Conservation (phyloP, 2,888 invertebrate genomes). For the Andrena bucephala region DNA sequence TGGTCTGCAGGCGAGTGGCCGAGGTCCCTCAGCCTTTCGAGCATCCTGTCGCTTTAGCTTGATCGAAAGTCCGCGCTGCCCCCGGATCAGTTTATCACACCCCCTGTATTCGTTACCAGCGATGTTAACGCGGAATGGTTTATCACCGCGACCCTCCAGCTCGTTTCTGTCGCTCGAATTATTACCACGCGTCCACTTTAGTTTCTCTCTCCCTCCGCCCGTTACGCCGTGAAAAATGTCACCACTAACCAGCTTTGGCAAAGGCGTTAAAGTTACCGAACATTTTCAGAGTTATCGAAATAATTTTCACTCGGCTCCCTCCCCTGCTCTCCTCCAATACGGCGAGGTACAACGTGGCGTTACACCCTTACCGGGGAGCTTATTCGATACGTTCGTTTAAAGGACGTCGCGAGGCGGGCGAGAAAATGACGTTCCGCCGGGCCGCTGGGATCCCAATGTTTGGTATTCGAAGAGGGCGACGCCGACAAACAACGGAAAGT, state of each 20-base stretch:
- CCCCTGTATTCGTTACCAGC: slow-evolving; percentile 17
- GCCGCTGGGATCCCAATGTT: slow-evolving; percentile 3
- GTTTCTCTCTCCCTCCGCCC: neutral
- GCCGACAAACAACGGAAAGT: slow-evolving; percentile 26
- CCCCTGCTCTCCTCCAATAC: too few species aligned
- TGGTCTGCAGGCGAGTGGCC: neutral
- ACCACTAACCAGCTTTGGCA: too few species aligned
- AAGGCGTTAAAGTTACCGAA: too few species aligned
- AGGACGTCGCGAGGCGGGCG: too few species aligned
- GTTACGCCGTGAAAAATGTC: too few species aligned
- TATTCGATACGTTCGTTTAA: too few species aligned
- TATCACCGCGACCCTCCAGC: slow-evolving; percentile 59
- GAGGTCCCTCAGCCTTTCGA: neutral
- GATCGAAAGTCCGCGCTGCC: slow-evolving; percentile 10
- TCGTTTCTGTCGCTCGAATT: slow-evolving; percentile 43
- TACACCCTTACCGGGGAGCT: too few species aligned
- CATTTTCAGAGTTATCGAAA: too few species aligned
- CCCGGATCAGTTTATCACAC: slow-evolving; percentile 8
- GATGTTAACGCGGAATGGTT: slow-evolving; percentile 49
- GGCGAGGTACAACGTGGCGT: too few species aligned
- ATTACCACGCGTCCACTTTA: neutral
- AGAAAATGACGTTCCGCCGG: neutral
- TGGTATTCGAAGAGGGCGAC: slow-evolving; percentile 28
- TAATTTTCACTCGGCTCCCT: too few species aligned
- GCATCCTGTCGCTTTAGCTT: neutral